Conservation (phyloP, 2,797 vertebrate species). For the Remorina albescens region DNA sequence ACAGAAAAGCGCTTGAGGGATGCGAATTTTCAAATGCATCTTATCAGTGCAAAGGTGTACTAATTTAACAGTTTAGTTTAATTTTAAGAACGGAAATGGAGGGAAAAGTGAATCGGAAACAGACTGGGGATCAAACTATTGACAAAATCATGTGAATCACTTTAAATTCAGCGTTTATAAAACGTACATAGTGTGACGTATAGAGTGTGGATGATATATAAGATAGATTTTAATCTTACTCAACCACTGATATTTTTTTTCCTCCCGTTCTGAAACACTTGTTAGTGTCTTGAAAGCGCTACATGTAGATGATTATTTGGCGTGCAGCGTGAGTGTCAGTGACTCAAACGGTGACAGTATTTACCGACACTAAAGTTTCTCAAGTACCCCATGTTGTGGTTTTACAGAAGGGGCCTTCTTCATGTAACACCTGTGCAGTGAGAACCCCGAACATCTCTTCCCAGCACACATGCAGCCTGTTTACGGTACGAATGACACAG, state of each 20-base stretch:
- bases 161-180: neutral
- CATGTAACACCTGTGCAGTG: conserved; percentile 46
- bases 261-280: neutral
- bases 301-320: neutral
- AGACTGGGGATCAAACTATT: neutral
- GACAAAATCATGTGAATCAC: neutral
- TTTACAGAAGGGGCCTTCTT: conserved; percentile 50
- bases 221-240: neutral
- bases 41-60: neutral
- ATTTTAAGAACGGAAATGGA: neutral
- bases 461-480: conserved; percentile 45
- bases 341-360: conserved; percentile 38
- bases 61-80: too few species aligned
- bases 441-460: conserved; percentile 38
- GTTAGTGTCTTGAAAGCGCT: neutral
- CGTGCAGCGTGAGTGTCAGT: neutral
- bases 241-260: neutral
- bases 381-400: conserved; percentile 50
- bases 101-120: neutral
- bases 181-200: neutral
- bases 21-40: neutral
- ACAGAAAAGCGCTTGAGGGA: too few species aligned
- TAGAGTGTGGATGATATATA: neutral
- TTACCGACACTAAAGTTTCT: conserved; percentile 53
- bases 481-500: conserved; percentile 74